phyloP scores from a whole-genome alignment of 2,888 invertebrate genomes.

The Nineta flava region DNA sequence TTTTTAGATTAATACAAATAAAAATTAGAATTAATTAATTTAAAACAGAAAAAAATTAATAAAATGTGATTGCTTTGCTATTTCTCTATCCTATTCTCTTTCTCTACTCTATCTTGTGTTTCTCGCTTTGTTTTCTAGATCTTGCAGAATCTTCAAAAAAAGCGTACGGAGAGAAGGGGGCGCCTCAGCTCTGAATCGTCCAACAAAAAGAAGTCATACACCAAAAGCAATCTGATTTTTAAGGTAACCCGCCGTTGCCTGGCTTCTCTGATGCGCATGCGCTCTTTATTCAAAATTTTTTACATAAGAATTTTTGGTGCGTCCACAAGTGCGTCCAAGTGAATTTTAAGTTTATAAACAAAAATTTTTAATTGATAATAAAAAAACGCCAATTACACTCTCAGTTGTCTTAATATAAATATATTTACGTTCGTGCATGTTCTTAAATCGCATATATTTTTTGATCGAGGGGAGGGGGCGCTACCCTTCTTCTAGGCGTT shows the following conservation, averaged over 20 bases:
- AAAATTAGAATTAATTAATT: no score
- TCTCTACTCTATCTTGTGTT: constrained; percentile 73
- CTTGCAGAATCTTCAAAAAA: constrained; percentile 98
- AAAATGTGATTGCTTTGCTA: constrained; percentile 6
- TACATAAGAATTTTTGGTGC: constrained; percentile 3
- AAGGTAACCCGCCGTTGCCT: constrained; percentile 60
- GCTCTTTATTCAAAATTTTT: constrained; percentile 6
- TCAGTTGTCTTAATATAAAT: neutral
- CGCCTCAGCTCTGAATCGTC: constrained; percentile 85
- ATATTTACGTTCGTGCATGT: constrained; percentile 5
- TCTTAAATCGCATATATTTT: neutral
- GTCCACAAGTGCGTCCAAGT: constrained; percentile 3
- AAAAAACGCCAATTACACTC: no score
- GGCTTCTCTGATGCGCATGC: constrained; percentile 20
- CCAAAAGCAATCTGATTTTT: constrained; percentile 97
- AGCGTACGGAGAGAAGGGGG: constrained; percentile 94
- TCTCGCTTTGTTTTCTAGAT: constrained; percentile 82
- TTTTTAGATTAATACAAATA: no score
- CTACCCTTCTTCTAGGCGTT: constrained; percentile 1
- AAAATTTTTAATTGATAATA: no score
- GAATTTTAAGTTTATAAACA: no score
- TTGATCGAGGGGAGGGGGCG: constrained; percentile 1
- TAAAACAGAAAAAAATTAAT: no score
- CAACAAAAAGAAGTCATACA: constrained; percentile 78
- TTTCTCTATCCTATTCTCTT: constrained; percentile 17